phyloP scores from a whole-genome alignment of 2,113 vertebrate species.

The Toxostoma redivivum region DNA sequence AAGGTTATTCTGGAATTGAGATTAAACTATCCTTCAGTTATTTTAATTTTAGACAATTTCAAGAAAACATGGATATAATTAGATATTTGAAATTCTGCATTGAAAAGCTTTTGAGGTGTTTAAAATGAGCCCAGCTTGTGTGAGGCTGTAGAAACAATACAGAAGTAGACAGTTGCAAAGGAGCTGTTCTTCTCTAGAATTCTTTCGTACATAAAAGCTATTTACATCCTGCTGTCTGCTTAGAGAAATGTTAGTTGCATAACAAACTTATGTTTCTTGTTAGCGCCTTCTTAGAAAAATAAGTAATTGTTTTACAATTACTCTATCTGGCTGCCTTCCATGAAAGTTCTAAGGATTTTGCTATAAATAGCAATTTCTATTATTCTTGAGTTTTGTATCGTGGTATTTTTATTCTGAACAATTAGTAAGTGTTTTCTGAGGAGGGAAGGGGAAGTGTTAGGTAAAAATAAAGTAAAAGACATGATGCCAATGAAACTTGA shows the following conservation, averaged over 20 bases:
- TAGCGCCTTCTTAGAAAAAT: not conserved
- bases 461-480: not conserved
- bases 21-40: not conserved
- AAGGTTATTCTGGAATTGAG: not conserved
- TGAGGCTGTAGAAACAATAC: not conserved
- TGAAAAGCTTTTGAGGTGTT: not conserved
- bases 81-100: not conserved
- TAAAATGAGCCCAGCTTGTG: not conserved
- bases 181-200: not conserved
- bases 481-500: not conserved
- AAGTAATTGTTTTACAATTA: not conserved
- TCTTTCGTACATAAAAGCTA: not conserved
- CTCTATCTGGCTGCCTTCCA: not conserved
- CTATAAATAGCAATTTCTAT: not conserved
- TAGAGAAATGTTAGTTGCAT: not conserved
- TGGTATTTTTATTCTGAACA: not conserved
- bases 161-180: not conserved
- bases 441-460: not conserved
- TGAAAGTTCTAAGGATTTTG: not conserved
- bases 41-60: not conserved
- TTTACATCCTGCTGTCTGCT: not conserved
- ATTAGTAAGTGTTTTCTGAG: not conserved
- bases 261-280: not conserved
- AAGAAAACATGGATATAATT: not conserved
- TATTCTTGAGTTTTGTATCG: not conserved